phyloP scores from a whole-genome alignment of 2,113 vertebrate species.

The Choloepus hoffmanni region DNA sequence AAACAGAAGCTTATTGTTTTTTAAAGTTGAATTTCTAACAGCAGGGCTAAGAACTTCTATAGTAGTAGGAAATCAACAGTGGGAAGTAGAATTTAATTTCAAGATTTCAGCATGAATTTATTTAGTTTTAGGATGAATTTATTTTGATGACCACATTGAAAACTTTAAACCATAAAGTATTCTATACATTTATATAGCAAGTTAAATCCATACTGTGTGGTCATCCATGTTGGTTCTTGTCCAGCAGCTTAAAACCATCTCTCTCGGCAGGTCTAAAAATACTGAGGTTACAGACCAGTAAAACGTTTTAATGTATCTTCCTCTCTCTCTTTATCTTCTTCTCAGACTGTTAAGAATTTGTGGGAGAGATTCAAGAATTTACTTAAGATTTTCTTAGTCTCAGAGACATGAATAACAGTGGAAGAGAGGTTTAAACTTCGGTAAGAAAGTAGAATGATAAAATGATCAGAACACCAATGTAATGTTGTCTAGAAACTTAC shows the following conservation, averaged over 20 bases:
- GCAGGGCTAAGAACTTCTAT: background rate
- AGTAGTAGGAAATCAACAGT: background rate
- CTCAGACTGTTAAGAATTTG: background rate
- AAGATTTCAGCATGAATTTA: background rate
- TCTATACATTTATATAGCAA: background rate
- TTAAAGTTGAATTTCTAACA: slow-evolving; percentile 7
- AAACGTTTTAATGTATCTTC: background rate
- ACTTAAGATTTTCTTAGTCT: slow-evolving; percentile 43
- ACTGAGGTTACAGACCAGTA: background rate
- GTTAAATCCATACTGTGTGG: background rate
- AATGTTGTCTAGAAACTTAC: slow-evolving; percentile 16
- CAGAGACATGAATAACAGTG: background rate
- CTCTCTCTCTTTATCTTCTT: background rate
- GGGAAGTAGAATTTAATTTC: slow-evolving; percentile 37
- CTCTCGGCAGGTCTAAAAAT: background rate
- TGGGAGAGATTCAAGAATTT: background rate
- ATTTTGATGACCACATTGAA: background rate
- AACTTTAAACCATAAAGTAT: background rate
- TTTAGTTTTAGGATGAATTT: background rate
- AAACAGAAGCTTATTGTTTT: background rate
- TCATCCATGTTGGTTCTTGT: background rate
- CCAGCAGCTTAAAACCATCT: background rate
- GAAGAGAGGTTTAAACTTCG: slow-evolving; percentile 35
- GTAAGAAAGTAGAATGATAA: background rate
- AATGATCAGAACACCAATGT: background rate